Evolutionary conservation across 2,113 vertebrate genomes (phyloP).

Genomic region (Gnathonemus longibarbis): DNA sequence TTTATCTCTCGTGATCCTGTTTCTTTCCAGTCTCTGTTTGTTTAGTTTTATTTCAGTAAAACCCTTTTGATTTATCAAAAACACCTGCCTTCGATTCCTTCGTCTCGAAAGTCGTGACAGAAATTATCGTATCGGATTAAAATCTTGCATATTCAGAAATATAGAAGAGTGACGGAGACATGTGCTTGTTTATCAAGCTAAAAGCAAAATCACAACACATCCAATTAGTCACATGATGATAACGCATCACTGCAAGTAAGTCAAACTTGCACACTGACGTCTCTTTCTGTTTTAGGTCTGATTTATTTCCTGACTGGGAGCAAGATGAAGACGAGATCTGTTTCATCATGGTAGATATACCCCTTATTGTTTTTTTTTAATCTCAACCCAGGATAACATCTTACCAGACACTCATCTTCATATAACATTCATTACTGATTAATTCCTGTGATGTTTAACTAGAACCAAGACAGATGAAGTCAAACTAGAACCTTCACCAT

Average conservation of each 20-base stretch:
- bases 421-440: background rate
- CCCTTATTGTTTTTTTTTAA: background rate
- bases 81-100: too few relatives aligned
- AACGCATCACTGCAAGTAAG: background rate
- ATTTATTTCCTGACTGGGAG: conserved; percentile 5
- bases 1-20: too few relatives aligned
- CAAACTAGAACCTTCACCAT: background rate
- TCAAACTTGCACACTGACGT: background rate
- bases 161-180: background rate
- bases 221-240: background rate
- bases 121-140: background rate
- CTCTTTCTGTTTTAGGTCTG: conserved; percentile 8
- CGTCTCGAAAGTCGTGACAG: too few relatives aligned
- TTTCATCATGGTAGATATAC: conserved; percentile 18
- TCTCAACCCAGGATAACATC: background rate
- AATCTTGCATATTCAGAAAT: background rate
- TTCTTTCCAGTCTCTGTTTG: too few relatives aligned
- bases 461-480: background rate
- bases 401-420: background rate
- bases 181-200: background rate
- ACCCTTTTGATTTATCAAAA: too few relatives aligned
- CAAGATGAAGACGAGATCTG: conserved; percentile 15
- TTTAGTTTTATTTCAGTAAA: too few relatives aligned
- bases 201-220: background rate
- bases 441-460: background rate